Percentiles rank a stretch among this genome's conserved stretches.
These are phyloP conservation scores for Synodontis membranacea DNA, from an alignment of 2,113 vertebrate genomes.

Conservation along the genomic window DNA sequence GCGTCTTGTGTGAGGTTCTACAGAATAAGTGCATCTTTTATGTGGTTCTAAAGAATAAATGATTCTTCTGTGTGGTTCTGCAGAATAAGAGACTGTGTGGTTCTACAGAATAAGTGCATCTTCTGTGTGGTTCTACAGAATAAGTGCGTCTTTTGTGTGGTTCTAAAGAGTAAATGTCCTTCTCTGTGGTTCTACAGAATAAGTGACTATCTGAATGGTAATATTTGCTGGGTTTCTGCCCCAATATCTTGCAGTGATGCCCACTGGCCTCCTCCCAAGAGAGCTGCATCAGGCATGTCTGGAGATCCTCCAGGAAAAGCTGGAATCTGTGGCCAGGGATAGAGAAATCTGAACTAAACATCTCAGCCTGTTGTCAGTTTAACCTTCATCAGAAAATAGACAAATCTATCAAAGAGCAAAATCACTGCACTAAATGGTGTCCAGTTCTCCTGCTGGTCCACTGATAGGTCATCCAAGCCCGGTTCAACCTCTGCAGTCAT, in stretches of 20 bases:
- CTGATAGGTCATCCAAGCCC: background rate
- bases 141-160: background rate
- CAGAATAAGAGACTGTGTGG: background rate
- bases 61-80: no score
- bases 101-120: no score
- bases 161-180: background rate
- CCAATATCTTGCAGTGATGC: background rate
- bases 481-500: background rate
- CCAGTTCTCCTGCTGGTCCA: background rate
- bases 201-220: background rate
- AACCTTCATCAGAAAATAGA: background rate
- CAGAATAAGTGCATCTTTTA: no score
- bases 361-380: slow-evolving; percentile 3
- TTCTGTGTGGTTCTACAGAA: background rate
- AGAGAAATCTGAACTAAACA: background rate
- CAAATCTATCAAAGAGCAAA: slow-evolving; percentile 4
- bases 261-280: background rate
- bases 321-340: background rate
- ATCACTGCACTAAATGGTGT: background rate
- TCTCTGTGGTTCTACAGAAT: background rate
- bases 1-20: no score
- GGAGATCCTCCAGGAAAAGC: background rate
- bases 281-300: background rate
- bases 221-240: background rate
- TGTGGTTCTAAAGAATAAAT: no score